phyloP scores from a whole-genome alignment of 2,888 invertebrate genomes.

The Heteropelma amictum region DNA sequence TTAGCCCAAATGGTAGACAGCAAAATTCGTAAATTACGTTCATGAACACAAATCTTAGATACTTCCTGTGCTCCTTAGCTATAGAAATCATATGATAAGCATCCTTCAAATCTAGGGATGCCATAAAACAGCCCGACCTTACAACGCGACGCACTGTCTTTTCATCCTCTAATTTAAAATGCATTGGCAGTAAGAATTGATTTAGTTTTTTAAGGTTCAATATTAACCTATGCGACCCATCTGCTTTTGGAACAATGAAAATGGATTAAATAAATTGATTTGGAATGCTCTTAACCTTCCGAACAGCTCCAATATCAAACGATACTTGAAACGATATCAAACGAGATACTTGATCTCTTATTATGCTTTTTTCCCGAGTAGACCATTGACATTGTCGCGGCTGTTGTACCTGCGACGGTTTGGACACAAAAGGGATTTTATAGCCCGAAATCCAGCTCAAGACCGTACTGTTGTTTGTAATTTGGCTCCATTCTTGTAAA shows the following conservation, averaged over 20 bases:
- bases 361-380: neutral
- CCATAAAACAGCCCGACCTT: neutral
- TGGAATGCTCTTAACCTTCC: too few relatives aligned
- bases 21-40: neutral
- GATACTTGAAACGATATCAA: neutral
- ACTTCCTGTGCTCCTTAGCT: neutral
- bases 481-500: neutral
- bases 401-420: neutral
- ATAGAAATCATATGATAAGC: neutral
- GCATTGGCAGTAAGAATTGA: neutral
- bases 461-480: neutral
- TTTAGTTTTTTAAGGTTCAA: neutral
- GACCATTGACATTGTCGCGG: neutral
- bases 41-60: neutral
- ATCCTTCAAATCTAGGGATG: neutral
- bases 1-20: conserved; percentile 3
- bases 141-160: neutral
- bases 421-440: conserved; percentile 25
- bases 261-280: neutral
- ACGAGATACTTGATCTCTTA: neutral
- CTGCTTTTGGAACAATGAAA: neutral
- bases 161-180: neutral
- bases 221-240: neutral
- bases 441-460: conserved; percentile 21
- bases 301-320: neutral